phyloP scores from a whole-genome alignment of 1,140 invertebrate genomes.

The Sarcophaga peregrina region DNA sequence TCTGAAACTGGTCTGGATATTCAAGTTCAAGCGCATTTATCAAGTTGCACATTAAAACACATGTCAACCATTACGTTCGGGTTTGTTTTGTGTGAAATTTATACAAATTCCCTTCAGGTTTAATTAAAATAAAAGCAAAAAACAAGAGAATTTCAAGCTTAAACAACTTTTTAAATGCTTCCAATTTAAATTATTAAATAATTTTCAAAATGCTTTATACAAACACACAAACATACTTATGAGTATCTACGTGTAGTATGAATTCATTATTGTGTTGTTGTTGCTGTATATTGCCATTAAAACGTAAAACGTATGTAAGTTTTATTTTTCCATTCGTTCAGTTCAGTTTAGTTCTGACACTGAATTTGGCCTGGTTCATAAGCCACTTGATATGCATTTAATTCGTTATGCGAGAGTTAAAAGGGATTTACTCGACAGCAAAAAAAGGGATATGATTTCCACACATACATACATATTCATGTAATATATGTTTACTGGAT shows the following conservation, averaged over 20 bases:
- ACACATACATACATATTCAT: not conserved
- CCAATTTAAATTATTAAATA: conserved; percentile 16
- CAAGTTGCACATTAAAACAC: too few relatives aligned
- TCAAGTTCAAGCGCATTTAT: not conserved
- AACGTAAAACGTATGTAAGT: not conserved
- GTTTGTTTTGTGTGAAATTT: conserved; percentile 1
- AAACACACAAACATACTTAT: not conserved
- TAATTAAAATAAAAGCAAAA: conserved; percentile 28
- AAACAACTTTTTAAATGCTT: conserved; percentile 3
- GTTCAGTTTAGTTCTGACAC: not conserved
- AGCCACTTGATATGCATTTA: conserved; percentile 31
- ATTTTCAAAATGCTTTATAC: not conserved
- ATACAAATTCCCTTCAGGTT: conserved; percentile 28
- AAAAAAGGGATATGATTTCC: not conserved
- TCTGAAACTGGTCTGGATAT: not conserved
- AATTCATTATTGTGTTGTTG: not conserved
- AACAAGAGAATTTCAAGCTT: conserved; percentile 4
- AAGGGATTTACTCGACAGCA: conserved; percentile 8
- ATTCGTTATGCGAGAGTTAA: conserved; percentile 30
- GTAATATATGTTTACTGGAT: not conserved
- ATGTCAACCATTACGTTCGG: too few relatives aligned
- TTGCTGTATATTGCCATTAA: not conserved
- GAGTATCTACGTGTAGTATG: too few relatives aligned
- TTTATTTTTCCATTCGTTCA: not conserved
- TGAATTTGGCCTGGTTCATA: conserved; percentile 12